Evolutionary conservation across 2,113 vertebrate genomes (phyloP).

Genomic region (Bettongia penicillata): DNA sequence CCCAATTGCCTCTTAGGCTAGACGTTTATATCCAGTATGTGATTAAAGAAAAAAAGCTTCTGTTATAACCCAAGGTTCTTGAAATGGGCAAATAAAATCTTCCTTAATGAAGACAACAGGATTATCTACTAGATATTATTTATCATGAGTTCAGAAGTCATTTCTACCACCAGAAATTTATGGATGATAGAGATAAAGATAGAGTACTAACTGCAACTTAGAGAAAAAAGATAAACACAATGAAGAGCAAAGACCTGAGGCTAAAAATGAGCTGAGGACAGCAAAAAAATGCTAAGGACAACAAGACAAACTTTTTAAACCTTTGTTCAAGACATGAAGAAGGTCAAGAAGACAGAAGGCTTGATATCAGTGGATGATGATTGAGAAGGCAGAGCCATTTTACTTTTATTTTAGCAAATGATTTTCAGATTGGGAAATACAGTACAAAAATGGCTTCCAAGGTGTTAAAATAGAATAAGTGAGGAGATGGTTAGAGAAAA

Average conservation of each 20-base stretch:
- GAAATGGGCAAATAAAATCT: neutral
- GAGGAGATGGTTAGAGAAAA: neutral
- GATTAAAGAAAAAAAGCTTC: neutral
- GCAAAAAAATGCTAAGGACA: neutral
- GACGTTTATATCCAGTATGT: neutral
- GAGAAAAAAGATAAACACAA: neutral
- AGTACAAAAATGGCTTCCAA: neutral
- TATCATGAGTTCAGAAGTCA: neutral
- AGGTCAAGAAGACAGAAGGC: neutral
- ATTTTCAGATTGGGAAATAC: neutral
- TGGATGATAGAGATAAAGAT: neutral
- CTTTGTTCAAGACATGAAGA: neutral
- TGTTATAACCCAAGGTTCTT: neutral
- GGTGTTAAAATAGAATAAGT: neutral
- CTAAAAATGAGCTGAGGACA: neutral
- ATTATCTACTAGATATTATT: neutral
- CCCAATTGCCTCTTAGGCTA: neutral
- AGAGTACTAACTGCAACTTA: neutral
- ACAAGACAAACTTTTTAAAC: neutral
- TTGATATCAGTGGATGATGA: neutral
- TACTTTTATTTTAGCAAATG: neutral
- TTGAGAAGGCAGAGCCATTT: neutral
- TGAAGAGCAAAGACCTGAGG: neutral
- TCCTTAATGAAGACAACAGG: neutral
- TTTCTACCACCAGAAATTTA: neutral